phyloP scores from a whole-genome alignment of 2,797 vertebrate species.

The Enteromius paludinosus region DNA sequence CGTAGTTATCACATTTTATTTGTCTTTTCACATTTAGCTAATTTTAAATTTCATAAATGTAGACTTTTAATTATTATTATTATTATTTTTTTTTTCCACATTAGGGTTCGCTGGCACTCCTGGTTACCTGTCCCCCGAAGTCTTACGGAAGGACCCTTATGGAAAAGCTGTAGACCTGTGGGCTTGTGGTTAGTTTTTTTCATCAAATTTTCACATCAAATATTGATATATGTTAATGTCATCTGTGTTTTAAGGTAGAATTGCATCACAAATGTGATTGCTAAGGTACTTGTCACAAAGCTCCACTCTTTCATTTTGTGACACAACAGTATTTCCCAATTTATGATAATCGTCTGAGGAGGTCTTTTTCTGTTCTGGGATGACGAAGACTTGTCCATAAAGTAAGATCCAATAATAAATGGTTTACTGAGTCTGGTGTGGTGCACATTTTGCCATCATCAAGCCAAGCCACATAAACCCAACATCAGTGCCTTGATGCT shows the following conservation, averaged over 20 bases:
- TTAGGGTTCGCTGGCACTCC: slow-evolving; percentile 96
- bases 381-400: neutral
- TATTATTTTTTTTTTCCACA: neutral
- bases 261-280: neutral
- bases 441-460: neutral
- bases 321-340: neutral
- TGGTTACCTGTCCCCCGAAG: slow-evolving; percentile 95
- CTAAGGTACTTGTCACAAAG: neutral
- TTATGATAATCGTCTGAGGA: neutral
- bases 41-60: neutral
- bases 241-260: neutral
- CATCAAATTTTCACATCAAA: neutral
- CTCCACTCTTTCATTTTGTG: neutral
- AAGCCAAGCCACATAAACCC: neutral
- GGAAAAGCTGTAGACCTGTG: slow-evolving; percentile 96
- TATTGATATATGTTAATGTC: neutral
- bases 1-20: neutral
- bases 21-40: neutral
- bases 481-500: slow-evolving; percentile 8
- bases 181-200: slow-evolving; percentile 88
- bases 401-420: neutral
- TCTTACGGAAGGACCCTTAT: slow-evolving; percentile 94
- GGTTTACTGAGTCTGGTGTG: neutral
- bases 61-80: neutral
- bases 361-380: neutral